Percentiles rank a stretch among this genome's conserved stretches.
phyloP scores from a whole-genome alignment of 2,797 vertebrate species.

The Neosalanx taihuensis region DNA sequence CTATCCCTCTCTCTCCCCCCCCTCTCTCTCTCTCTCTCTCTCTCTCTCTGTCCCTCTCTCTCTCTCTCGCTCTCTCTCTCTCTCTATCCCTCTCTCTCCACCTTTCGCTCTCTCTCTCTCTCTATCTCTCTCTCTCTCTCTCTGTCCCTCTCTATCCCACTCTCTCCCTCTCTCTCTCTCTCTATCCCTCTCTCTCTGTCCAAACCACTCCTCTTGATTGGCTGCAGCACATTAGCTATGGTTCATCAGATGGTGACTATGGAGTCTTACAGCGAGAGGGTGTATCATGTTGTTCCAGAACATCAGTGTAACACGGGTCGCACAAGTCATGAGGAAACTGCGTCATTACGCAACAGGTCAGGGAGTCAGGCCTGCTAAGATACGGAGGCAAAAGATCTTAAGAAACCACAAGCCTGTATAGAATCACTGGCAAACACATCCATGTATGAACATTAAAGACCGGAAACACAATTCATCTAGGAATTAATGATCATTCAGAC shows the following conservation, averaged over 20 bases:
- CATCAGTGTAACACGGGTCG: background rate
- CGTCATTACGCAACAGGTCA: background rate
- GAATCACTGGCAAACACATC: background rate
- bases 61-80: background rate
- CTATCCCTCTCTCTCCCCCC: no score
- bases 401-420: no score
- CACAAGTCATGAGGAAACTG: background rate
- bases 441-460: background rate
- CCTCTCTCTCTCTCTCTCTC: no score
- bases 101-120: no score
- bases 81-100: no score
- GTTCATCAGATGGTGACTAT: constrained; percentile 1
- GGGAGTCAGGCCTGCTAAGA: background rate
- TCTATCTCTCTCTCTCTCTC: no score
- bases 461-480: constrained; percentile 14
- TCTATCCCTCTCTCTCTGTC: background rate
- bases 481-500: constrained; percentile 20
- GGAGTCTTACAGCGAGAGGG: background rate
- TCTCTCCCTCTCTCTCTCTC: no score
- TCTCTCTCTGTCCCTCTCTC: no score
- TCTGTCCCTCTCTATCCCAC: no score
- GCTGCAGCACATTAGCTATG: constrained; percentile 2
- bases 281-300: background rate
- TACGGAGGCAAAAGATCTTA: background rate
- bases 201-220: constrained; percentile 29